Evolutionary conservation across 2,888 invertebrate species (phyloP), one percentile per base, ranked within the genome.

Genomic region (Hydraecia micacea): DNA sequence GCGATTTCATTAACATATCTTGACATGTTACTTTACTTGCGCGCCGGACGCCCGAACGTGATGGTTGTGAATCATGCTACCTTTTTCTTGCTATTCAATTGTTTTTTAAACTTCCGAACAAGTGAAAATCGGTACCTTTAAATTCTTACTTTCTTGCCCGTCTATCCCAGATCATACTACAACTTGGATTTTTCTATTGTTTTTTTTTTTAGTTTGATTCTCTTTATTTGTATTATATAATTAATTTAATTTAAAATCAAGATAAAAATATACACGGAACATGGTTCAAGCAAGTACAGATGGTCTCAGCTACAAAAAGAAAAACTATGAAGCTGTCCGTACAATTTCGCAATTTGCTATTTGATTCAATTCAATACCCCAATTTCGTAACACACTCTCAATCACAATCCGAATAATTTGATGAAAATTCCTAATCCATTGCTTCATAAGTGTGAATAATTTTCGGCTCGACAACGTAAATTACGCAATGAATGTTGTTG

Each of bases 1-100:
- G 81, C 81, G 81, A 87, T 89, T 90, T 89, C 87, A 92, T 90
- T 91, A 89, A 81, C 90, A 90, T 90, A 90, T 83, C 77, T 78
- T 74, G 80, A 79, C 87, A 80, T 69, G 79, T 68, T 78, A 83
- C 71, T 77, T 69, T 58, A 46, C 78, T 81, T 81, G 76, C 77
- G 80, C 76, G 72, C 68, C 74, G 39, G 63, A 62, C 42, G 66
- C 15, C 11, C n/a, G 46, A 25, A 67, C 77, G 36, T 83, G 55
- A 68, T 71, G n/a, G 68, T 83, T 72, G 49, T 60, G 62, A 52
- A 63, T 60, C 42, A 68, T 25, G 68, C 36, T 28, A 52, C 5
- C n/a, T 46, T 28, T 9, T 68, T 58, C 1, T 21, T 63, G 36
- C 11, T 58, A 49, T 63, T 25, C 2, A 36, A 36, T 36, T 25